Percentiles rank a stretch among this genome's conserved stretches.
Evolutionary conservation across 2,113 vertebrate species (phyloP).

Genomic region (Abramis brama): DNA sequence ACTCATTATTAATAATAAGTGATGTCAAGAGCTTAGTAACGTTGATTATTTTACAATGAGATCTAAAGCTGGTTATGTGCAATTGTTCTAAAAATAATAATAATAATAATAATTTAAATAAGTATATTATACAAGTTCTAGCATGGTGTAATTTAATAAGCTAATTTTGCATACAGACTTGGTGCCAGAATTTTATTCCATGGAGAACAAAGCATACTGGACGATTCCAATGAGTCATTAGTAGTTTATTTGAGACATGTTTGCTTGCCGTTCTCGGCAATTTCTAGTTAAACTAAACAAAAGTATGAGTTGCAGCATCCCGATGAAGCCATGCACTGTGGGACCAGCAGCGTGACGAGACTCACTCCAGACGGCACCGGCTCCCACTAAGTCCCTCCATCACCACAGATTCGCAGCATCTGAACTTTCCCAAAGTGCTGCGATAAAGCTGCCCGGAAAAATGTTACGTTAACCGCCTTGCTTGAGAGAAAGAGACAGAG

Average conservation of each 20-base stretch:
- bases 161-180: not conserved
- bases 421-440: conserved; percentile 10
- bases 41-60: not conserved
- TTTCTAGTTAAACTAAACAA: conserved; percentile 41
- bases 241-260: conserved; percentile 64
- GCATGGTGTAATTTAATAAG: not conserved
- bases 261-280: conserved; percentile 57
- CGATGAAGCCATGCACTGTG: conserved; percentile 27
- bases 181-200: not conserved
- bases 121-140: not conserved
- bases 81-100: not conserved
- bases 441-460: conserved; percentile 2
- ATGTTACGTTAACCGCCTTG: conserved; percentile 34
- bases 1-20: conserved; percentile 19
- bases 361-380: conserved; percentile 59
- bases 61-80: not conserved
- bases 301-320: conserved; percentile 49
- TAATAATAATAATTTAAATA: not conserved
- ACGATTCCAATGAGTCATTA: conserved; percentile 54
- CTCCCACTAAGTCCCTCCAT: conserved; percentile 38
- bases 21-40: not conserved
- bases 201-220: conserved; percentile 60
- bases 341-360: conserved; percentile 38
- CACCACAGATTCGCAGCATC: conserved; percentile 27
- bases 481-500: conserved; percentile 54